Base-by-base conservation (phyloP, 37 sponge, comb jelly and placozoan species). In the Aplysina aerophoba region DNA sequence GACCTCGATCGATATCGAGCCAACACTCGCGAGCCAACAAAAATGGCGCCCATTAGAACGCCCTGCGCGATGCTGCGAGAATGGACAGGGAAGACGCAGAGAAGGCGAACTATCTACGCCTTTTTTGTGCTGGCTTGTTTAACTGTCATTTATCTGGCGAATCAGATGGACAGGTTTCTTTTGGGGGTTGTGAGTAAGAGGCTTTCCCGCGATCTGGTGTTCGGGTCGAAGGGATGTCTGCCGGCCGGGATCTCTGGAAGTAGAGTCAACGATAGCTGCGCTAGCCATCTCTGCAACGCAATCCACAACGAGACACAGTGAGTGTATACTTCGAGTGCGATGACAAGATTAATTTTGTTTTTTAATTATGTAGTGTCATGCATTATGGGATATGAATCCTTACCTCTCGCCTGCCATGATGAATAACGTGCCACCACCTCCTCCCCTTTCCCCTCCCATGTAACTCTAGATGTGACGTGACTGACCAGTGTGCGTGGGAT, bases 121-220 rank as follows among this genome's bases (percentile, higher is more conserved):
- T 28, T 94, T 34, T 88, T 87, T 39, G 87, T 86, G 31, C 90
- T 94, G 59, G 1, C 89, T n/a, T 19, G 92, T 0, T 85, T 94
- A 44, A 88, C 92, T 83, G 22, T 91, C 12, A 83, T 85, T 19
- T 94, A 86, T 62, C 74, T 87, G n/a, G 56, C 83, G 24, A 94
- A 91, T 55, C 92, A 91, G 77, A 77, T 85, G 61, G 92, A 91
- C 63, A 87, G 95, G 17, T 94, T 87, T 60, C 83, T 89, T 22
- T 69, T 94, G 30, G 92, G 87, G 17, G 73, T 91, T 15, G 55
- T 85, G 0, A 54, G 81, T 28, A 66, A 73, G 67, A 25, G 30
- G 14, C 20, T 91, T 4, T 81, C 85, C 15, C 69, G 66, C 30
- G 92, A 86, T 54, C 82, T 94, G 30, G 62, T 82, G 0, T 91